These are phyloP conservation scores for Dexiosoma caninum DNA, from an alignment of 2,888 invertebrate genomes.

Conservation along the genomic window DNA sequence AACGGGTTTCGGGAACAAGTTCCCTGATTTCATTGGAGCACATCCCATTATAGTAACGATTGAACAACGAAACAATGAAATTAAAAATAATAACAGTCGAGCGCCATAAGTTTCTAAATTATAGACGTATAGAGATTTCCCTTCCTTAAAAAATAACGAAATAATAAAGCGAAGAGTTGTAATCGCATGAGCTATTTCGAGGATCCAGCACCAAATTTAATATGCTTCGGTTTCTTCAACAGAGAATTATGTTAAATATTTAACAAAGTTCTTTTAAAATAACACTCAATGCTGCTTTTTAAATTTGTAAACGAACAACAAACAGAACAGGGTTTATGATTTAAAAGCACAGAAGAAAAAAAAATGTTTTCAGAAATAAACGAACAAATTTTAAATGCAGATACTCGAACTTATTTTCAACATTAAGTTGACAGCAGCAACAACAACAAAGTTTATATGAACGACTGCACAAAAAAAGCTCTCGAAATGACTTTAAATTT, in stretches of 20 bases:
- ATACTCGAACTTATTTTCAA: not conserved
- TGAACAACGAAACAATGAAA: too few relatives aligned
- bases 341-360: not conserved
- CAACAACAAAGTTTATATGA: constrained; percentile 21
- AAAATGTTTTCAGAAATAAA: constrained; percentile 46
- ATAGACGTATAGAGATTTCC: too few relatives aligned
- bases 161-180: too few relatives aligned
- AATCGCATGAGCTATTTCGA: too few relatives aligned
- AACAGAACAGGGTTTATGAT: not conserved
- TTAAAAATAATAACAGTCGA: too few relatives aligned
- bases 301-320: constrained; percentile 1
- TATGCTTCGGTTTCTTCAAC: not conserved
- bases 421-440: not conserved
- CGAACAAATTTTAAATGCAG: constrained; percentile 38
- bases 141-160: too few relatives aligned
- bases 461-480: constrained; percentile 12
- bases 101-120: too few relatives aligned
- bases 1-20: too few relatives aligned
- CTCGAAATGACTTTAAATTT: constrained; percentile 48
- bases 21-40: too few relatives aligned
- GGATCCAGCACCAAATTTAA: too few relatives aligned
- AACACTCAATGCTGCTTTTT: not conserved
- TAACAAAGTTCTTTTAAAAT: constrained; percentile 7
- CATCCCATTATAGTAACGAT: too few relatives aligned
- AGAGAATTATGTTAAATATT: constrained; percentile 7